A percentile compares a stretch with the other conserved stretches of the same genome.
These are phyloP conservation scores for Panagrolaimus sp. DNA, from an alignment of 1,140 invertebrate species.

Conservation along the genomic window DNA sequence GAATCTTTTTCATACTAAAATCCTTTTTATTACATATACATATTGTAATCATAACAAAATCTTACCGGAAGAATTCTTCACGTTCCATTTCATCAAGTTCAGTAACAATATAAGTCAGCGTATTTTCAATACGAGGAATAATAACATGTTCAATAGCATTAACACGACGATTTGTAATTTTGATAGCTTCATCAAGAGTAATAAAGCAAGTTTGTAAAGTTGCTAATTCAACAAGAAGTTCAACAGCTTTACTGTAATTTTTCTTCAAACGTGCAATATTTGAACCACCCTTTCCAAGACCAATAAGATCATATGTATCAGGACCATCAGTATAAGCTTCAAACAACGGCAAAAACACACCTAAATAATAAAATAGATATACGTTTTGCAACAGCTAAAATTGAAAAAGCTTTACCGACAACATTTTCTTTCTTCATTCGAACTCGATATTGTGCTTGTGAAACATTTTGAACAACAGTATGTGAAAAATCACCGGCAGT, in stretches of 20 bases:
- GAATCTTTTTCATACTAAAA: slow-evolving; percentile 58
- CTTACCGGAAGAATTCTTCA: slow-evolving; percentile 90
- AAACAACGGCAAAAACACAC: slow-evolving; percentile 88
- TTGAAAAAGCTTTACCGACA: slow-evolving; percentile 70
- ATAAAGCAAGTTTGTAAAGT: slow-evolving; percentile 94
- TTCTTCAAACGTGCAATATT: slow-evolving; percentile 89
- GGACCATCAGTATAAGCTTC: slow-evolving; percentile 89
- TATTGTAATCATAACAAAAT: slow-evolving; percentile 16
- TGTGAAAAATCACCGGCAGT: slow-evolving; percentile 93
- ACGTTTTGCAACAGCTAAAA: not conserved
- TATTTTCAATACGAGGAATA: slow-evolving; percentile 93
- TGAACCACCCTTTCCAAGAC: slow-evolving; percentile 84
- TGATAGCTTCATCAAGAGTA: slow-evolving; percentile 91
- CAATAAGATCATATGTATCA: slow-evolving; percentile 83
- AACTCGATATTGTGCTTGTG: slow-evolving; percentile 96
- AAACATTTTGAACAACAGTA: slow-evolving; percentile 97
- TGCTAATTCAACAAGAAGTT: slow-evolving; percentile 83
- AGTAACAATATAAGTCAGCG: slow-evolving; percentile 90
- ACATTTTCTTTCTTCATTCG: slow-evolving; percentile 98
- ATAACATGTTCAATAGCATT: slow-evolving; percentile 99
- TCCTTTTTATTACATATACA: too few relatives aligned
- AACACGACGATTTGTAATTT: slow-evolving; percentile 92
- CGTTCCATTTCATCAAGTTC: slow-evolving; percentile 96
- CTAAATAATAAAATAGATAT: slow-evolving; percentile 57
- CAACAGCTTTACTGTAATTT: slow-evolving; percentile 84